A percentile compares a stretch with the other conserved stretches of the same genome.
These are phyloP conservation scores for Mesopsocus fuscifrons DNA, from an alignment of 2,888 invertebrate species.

Conservation along the genomic window DNA sequence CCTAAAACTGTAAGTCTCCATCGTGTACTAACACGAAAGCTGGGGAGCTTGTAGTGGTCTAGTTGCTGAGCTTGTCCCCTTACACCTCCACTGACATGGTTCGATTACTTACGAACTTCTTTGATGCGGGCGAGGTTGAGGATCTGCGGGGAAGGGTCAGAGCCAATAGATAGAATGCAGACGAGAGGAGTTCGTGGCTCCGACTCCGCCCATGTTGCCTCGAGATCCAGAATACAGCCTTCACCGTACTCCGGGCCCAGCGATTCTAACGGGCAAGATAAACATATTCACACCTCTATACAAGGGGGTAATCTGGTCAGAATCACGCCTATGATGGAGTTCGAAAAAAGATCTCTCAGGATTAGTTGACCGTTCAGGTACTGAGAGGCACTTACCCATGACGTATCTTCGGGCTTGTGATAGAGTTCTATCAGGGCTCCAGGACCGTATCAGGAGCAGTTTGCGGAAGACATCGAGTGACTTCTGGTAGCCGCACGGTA, in stretches of 20 bases:
- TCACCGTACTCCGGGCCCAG: conserved; percentile 77
- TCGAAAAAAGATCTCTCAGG: too few species aligned
- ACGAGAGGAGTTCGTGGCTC: conserved; percentile 75
- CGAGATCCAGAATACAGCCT: conserved; percentile 78
- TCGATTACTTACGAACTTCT: conserved; percentile 55
- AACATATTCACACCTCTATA: too few species aligned
- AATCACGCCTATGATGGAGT: too few species aligned
- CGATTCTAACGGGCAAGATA: conserved; percentile 36
- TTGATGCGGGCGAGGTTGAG: conserved; percentile 68
- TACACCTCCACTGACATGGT: too few species aligned
- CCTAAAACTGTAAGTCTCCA: too few species aligned
- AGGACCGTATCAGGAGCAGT: conserved; percentile 65
- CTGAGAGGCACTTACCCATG: conserved; percentile 48
- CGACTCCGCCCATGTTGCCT: conserved; percentile 76
- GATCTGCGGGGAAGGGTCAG: conserved; percentile 92
- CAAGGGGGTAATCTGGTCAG: too few species aligned
- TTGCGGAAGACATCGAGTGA: conserved; percentile 77
- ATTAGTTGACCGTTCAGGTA: too few species aligned
- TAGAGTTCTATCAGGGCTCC: conserved; percentile 88
- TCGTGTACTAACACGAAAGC: too few species aligned
- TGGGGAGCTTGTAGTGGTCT: too few species aligned
- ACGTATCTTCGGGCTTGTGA: conserved; percentile 86
- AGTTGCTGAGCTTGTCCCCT: too few species aligned
- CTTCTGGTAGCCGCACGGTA: conserved; percentile 72
- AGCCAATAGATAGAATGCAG: conserved; percentile 85